Evolutionary conservation across 1,140 invertebrate genomes (phyloP), one percentile per base, ranked within the genome.

Genomic region (Eubasilissa regina): DNA sequence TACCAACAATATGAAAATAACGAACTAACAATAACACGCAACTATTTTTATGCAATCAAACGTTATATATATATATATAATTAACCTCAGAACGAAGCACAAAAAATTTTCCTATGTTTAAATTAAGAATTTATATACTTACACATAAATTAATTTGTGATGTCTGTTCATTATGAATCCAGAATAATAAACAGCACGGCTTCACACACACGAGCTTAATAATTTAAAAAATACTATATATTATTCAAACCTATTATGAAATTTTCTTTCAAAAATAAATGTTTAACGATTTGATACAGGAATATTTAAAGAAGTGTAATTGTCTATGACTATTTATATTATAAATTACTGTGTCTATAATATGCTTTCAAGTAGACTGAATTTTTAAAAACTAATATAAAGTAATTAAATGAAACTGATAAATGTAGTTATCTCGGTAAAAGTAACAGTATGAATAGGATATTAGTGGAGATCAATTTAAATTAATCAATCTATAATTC

Each of bases 281-380:
- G 47, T 77, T 35, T 19, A 72, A 56, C 21, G 45, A 70, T 72
- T 78, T 58, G 51, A 78, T 78, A 78, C 76, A 78, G 76, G 76
- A 58, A 78, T 15, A 78, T 78, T 15, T 62, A 48, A 70, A 43
- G 44, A 78, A 68, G 25, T 55, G 17, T 70, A 79, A 79, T 53
- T 79, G 77, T 79, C 68, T 74, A 79, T 62, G 60, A 79, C 68
- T 79, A 73, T 66, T 64, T 43, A n/a, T 47, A 48, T 74, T 51
- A 74, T 53, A 73, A 79, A 62, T 48, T 74, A 56, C 35, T n/a
- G 73, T 80, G 80, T 81, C 80, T 81, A 81, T 81, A 76, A 75
- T 81, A 81, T 81, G 80, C 80, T 81, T 35, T 81, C 80, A 68
- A 53, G 80, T 81, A 81, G 80, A 81, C 80, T 81, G 80, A 81